phyloP scores from a whole-genome alignment of 2,113 vertebrate species.

The Corythornis madagascariensis region DNA sequence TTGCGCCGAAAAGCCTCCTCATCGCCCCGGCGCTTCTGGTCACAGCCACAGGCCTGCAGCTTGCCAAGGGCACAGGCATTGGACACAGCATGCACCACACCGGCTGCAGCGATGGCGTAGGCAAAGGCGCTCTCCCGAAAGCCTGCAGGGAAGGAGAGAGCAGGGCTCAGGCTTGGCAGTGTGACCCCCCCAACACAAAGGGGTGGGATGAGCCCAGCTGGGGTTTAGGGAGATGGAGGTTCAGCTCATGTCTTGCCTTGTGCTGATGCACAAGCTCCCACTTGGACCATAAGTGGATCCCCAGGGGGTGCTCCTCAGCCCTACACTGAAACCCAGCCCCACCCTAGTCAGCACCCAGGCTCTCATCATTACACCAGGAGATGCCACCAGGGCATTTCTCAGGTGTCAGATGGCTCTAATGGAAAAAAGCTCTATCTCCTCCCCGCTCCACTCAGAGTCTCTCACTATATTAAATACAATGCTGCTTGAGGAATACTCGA shows the following conservation, averaged over 20 bases:
- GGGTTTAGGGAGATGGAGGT: neutral
- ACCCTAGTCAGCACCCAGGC: neutral
- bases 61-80: slow-evolving; percentile 97
- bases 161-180: accelerated
- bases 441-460: neutral
- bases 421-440: neutral
- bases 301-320: neutral
- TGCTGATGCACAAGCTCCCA: neutral
- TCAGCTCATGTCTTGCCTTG: neutral
- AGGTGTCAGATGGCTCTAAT: neutral
- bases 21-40: slow-evolving; percentile 90
- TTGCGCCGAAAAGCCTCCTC: slow-evolving; percentile 95
- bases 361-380: neutral
- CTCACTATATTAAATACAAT: neutral
- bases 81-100: slow-evolving; percentile 93
- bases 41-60: slow-evolving; percentile 91
- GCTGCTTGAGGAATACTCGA: neutral
- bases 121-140: slow-evolving; percentile 97
- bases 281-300: accelerated
- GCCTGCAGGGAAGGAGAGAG: slow-evolving; percentile 73
- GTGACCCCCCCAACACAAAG: accelerated
- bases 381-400: neutral
- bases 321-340: neutral
- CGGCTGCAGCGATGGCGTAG: slow-evolving; percentile 92
- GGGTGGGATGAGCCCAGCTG: neutral